phyloP scores from a whole-genome alignment of 2,888 invertebrate genomes.

The Apoderus coryli region DNA sequence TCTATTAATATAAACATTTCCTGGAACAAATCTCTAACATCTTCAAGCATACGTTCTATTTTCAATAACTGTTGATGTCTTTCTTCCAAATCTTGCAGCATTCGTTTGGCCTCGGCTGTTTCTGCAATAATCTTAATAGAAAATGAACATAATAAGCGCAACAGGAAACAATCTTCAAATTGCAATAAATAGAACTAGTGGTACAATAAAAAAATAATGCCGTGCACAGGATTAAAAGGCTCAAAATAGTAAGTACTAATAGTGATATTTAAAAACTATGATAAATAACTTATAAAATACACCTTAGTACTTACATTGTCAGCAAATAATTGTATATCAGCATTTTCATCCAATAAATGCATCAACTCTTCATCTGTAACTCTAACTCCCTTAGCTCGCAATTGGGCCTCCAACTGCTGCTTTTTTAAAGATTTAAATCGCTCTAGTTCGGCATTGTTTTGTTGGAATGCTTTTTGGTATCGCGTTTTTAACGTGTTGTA shows the following conservation, averaged over 20 bases:
- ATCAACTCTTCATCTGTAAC: constrained; percentile 31
- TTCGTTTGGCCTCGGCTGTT: constrained; percentile 57
- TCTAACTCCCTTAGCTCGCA: constrained; percentile 32
- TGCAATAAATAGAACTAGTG: too few relatives aligned
- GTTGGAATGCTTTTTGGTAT: constrained; percentile 36
- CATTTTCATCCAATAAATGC: constrained; percentile 30
- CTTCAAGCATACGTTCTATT: constrained; percentile 63
- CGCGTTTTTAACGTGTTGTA: constrained; percentile 34
- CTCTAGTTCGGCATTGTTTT: constrained; percentile 39
- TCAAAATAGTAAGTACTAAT: too few relatives aligned
- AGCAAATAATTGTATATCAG: constrained; percentile 34
- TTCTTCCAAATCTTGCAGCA: constrained; percentile 66
- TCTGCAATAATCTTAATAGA: constrained; percentile 61
- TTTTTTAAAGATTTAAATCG: constrained; percentile 39
- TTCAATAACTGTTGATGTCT: constrained; percentile 70
- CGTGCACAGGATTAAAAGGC: too few relatives aligned
- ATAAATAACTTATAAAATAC: too few relatives aligned
- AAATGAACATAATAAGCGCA: too few relatives aligned
- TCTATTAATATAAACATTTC: constrained; percentile 73
- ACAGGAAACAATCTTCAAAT: too few relatives aligned
- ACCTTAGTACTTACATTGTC: constrained; percentile 39
- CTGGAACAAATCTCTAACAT: constrained; percentile 68
- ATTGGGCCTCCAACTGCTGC: constrained; percentile 40
- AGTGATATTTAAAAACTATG: too few relatives aligned
- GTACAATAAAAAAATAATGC: too few relatives aligned